These are phyloP conservation scores for Brachionus rotundiformis DNA, from an alignment of 1,140 invertebrate species.

Conservation along the genomic window DNA sequence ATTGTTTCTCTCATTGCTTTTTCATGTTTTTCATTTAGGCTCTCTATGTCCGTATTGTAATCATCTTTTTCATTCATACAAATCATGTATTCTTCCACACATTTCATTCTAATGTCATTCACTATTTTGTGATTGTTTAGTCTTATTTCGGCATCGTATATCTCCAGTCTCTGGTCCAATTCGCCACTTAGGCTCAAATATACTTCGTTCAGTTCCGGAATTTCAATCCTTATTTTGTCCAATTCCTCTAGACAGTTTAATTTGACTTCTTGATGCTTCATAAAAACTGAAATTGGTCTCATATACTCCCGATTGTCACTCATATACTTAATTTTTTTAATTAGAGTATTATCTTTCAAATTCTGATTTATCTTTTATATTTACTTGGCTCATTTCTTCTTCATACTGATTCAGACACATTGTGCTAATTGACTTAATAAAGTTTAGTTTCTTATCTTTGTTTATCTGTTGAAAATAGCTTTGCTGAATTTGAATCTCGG, in stretches of 20 bases:
- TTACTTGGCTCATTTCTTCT: not conserved
- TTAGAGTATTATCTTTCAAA: too few species aligned
- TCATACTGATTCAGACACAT: not conserved
- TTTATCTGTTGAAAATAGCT: not conserved
- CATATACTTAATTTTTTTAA: not conserved
- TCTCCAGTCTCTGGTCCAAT: not conserved
- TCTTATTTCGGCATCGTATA: not conserved
- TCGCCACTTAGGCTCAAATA: not conserved
- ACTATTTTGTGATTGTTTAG: not conserved
- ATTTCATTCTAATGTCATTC: not conserved
- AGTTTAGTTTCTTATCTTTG: not conserved
- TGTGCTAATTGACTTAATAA: not conserved
- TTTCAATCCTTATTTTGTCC: not conserved
- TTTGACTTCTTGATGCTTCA: slow-evolving; percentile 17
- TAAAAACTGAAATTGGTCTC: not conserved
- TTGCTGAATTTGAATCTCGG: not conserved
- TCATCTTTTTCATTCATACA: not conserved
- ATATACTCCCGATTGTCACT: not conserved
- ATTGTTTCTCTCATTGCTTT: not conserved
- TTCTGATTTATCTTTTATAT: too few species aligned
- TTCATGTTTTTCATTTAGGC: not conserved
- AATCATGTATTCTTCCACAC: not conserved
- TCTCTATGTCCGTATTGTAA: not conserved
- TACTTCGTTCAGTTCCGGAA: not conserved
- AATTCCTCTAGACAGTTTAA: not conserved